Base-by-base conservation (phyloP, 2,888 invertebrate genomes). In the Monochamus alternatus region DNA sequence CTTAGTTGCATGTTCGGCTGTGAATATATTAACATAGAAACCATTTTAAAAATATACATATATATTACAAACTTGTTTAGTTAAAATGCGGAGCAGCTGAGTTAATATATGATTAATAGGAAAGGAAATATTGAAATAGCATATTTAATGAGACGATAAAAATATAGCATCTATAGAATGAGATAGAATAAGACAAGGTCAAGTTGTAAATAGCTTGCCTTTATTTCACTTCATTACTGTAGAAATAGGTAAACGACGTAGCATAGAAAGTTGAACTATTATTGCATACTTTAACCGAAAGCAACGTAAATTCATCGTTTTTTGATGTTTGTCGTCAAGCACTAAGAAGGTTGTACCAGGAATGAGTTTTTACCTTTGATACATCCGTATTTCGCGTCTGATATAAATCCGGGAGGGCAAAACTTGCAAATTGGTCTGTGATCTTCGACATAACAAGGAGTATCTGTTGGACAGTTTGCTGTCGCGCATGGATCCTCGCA, bases 371-470 rank as follows among this genome's bases (percentile, higher is more conserved):
- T 97, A 97, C 97, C 97, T 97, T 96, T 96, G 91, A 95, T 94
- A 93, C 97, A 97, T 95, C 97, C 97, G 91, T 95, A 95, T 92
- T 94, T 94, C 89, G 95, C 93, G 91, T 97, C 96, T 90, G 95
- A 94, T 91, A 94, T 94, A 93, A 95, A 97, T 92, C 97, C 97
- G 90, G 93, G 93, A 88, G 97, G 96, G 92, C 97, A 97, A 93
- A 96, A 96, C 94, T 96, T 96, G 95, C 97, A 97, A 90, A 95
- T 94, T 85, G 97, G 95, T 91, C 95, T 96, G 92, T 97, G 97
- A 90, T 97, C 96, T 93, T 97, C 96, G 86, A 97, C 97, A 90
- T 94, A 95, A 92, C 97, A 97, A 86, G 97, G 97, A 84, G 96
- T 94, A 88, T 93, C 93, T 85, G 93, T 92, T 86, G 95, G 95